phyloP scores from a whole-genome alignment of 2,888 invertebrate species.

The Stegophylla sp. region DNA sequence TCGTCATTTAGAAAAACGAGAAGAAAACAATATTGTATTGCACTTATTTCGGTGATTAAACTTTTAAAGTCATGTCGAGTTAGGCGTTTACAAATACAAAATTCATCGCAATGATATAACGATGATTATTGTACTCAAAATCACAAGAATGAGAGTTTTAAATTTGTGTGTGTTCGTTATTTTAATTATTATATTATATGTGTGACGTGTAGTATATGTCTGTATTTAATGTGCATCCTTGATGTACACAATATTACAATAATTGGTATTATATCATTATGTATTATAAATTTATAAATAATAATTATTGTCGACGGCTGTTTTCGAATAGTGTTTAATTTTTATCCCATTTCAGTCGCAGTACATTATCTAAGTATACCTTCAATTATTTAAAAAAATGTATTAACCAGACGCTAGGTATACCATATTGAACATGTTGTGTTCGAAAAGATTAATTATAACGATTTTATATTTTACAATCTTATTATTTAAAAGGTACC shows the following conservation, averaged over 20 bases:
- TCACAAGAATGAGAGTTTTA: no score
- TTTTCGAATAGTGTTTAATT: slow-evolving; percentile 8
- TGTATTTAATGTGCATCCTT: no score
- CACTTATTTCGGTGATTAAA: background rate
- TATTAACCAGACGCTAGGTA: background rate
- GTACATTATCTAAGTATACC: background rate
- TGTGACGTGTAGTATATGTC: no score
- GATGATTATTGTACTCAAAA: background rate
- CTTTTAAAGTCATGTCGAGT: background rate
- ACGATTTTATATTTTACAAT: slow-evolving; percentile 5
- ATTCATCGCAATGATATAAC: background rate
- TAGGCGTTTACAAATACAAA: background rate
- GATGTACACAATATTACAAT: no score
- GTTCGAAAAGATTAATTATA: slow-evolving; percentile 45
- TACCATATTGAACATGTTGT: slow-evolving; percentile 16
- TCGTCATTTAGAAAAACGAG: background rate
- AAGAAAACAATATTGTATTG: background rate
- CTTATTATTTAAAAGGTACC: no score
- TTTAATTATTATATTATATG: no score
- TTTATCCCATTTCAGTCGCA: background rate
- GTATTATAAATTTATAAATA: slow-evolving; percentile 13
- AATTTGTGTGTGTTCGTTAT: no score
- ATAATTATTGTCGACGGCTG: background rate
- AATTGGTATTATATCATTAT: no score
- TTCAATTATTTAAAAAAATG: slow-evolving; percentile 28